These are phyloP conservation scores for Lydus trimaculatus DNA, from an alignment of 2,888 invertebrate species.

Conservation along the genomic window DNA sequence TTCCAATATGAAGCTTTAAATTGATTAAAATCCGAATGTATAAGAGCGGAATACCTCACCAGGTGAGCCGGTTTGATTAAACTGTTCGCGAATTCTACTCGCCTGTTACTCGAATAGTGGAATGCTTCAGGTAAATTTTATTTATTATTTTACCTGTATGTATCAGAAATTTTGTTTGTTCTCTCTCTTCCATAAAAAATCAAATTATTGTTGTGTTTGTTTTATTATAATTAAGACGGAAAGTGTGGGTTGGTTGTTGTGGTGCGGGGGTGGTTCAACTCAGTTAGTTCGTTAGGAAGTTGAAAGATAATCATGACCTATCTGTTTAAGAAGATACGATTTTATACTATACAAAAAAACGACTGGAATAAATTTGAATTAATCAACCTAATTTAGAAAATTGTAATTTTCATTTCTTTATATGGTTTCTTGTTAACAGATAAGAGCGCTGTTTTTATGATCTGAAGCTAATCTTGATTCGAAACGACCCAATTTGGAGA, in stretches of 20 bases:
- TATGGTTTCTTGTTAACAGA: no score
- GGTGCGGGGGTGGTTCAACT: background rate
- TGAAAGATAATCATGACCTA: background rate
- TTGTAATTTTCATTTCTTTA: no score
- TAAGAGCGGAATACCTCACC: slow-evolving; percentile 27
- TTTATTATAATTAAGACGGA: background rate
- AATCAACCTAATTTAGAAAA: background rate
- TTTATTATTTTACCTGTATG: slow-evolving; percentile 33
- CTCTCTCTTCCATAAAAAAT: no score
- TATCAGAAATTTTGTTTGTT: no score
- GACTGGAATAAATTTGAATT: background rate
- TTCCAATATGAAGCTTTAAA: background rate
- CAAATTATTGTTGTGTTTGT: background rate
- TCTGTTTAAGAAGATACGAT: background rate
- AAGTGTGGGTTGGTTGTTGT: background rate
- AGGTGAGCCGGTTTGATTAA: slow-evolving; percentile 36
- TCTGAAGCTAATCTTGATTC: no score
- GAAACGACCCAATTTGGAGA: no score
- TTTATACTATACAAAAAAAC: background rate
- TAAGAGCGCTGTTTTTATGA: no score
- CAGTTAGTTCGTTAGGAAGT: background rate
- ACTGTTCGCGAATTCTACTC: slow-evolving; percentile 39
- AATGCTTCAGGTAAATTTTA: slow-evolving; percentile 50
- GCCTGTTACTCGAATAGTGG: slow-evolving; percentile 47
- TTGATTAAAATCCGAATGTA: slow-evolving; percentile 10